phyloP scores from a whole-genome alignment of 2,113 vertebrate genomes.

The Scortum barcoo region DNA sequence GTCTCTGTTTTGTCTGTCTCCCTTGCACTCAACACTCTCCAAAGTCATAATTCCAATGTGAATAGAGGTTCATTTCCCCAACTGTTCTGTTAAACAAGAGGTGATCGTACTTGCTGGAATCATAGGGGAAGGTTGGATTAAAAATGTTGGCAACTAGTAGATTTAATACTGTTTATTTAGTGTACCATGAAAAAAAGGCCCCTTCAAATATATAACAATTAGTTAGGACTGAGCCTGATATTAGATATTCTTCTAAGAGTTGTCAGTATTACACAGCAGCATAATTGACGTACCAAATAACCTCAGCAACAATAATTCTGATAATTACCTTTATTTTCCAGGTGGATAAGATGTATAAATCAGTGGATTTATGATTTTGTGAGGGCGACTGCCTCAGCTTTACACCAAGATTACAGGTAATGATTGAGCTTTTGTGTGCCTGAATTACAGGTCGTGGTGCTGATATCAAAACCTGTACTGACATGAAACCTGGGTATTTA shows the following conservation, averaged over 20 bases:
- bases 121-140: background rate
- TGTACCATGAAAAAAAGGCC: constrained; percentile 4
- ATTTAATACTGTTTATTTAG: constrained; percentile 1
- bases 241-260: constrained; percentile 7
- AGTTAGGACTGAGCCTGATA: constrained; percentile 21
- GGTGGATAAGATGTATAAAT: constrained; percentile 26
- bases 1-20: background rate
- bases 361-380: background rate
- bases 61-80: constrained; percentile 6
- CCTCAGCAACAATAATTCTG: constrained; percentile 8
- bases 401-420: constrained; percentile 65
- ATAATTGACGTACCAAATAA: constrained; percentile 38
- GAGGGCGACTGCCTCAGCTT: background rate
- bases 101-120: constrained; percentile 3
- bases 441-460: constrained; percentile 56
- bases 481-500: constrained; percentile 23
- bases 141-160: background rate
- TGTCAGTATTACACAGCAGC: background rate
- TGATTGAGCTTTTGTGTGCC: constrained; percentile 62
- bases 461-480: constrained; percentile 54
- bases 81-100: constrained; percentile 19
- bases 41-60: constrained; percentile 7
- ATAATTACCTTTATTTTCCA: constrained; percentile 48
- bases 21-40: background rate
- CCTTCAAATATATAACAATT: constrained; percentile 8